Base-by-base conservation (phyloP, 2,113 vertebrate genomes). In the Syrmaticus mikado region DNA sequence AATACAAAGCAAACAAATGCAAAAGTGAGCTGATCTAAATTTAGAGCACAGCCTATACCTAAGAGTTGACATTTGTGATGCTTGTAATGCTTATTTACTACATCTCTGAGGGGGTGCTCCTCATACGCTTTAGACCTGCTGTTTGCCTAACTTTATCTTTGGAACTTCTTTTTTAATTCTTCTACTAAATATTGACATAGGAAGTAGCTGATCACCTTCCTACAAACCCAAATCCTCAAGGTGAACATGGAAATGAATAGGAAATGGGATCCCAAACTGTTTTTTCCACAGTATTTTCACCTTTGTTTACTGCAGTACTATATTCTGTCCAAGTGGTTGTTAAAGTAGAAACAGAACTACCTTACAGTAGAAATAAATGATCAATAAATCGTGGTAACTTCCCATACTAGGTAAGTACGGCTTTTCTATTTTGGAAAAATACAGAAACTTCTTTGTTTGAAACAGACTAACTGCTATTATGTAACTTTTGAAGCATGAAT, bases 351-450 rank as follows among this genome's bases (percentile, higher is more conserved):
- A 60, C 41, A 85, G 71, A 53, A 66, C 36, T 72, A 76, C 65
- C 28, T 62, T 34, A 58, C 50, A 79, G 50, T 28, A 70, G 21
- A 53, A 5, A 66, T 3, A 57, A 52, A 4, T 5, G 41, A 82
- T 66, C 75, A 82, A 45, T 82, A 91, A 62, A 75, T 79, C 38
- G 25, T 46, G 58, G 24, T 48, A 27, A 79, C 11, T 71, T 74
- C 74, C 72, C 8, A 12, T 30, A 70, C 11, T 18, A 45, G 27
- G 7, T 20, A 92, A 89, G 70, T 10, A 84, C 36, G 85, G 38
- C 28, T 82, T 50, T 70, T 67, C 41, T 91, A 11, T 55, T 92
- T 82, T 30, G 50, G 41, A 82, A 89, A 94, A 92, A 80, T 45
- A 83, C 22, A 75, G 78, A 80, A 83, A 6, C 18, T 53, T 25